Percentiles rank a stretch among this genome's conserved stretches.
These are phyloP conservation scores for Rhinogobio ventralis DNA, from an alignment of 2,797 vertebrate genomes.

Conservation along the genomic window DNA sequence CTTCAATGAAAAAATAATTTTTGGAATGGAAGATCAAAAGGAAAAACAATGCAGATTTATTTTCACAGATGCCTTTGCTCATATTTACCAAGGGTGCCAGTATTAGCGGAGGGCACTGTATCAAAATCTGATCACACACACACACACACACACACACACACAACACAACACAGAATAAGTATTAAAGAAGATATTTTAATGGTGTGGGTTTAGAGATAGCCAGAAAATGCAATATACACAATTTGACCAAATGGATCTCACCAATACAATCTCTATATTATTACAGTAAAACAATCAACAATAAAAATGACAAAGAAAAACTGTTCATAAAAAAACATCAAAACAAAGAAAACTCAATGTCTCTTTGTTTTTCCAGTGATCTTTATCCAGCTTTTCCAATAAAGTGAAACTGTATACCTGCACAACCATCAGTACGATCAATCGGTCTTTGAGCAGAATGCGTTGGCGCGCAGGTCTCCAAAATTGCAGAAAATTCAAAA, in stretches of 20 bases:
- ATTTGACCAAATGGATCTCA: constrained; percentile 45
- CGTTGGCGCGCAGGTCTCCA: neutral
- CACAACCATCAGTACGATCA: neutral
- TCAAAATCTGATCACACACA: neutral
- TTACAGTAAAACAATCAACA: constrained; percentile 64
- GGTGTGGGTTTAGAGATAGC: constrained; percentile 46
- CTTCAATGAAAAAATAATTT: no score
- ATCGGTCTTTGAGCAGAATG: neutral
- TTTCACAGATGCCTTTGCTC: no score
- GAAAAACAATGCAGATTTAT: no score
- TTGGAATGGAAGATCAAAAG: no score
- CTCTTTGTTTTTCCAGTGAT: constrained; percentile 52
- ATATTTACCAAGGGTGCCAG: no score
- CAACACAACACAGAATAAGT: neutral
- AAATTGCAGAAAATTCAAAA: neutral
- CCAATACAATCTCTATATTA: constrained; percentile 41
- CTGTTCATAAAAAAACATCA: constrained; percentile 54
- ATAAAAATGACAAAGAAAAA: constrained; percentile 66
- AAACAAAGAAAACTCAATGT: constrained; percentile 27
- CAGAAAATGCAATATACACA: constrained; percentile 59
- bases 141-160: neutral
- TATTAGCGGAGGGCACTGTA: no score
- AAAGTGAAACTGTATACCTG: constrained; percentile 9
- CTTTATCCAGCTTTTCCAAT: constrained; percentile 27
- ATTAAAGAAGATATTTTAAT: constrained; percentile 64